Evolutionary conservation across 2,888 invertebrate genomes (phyloP), one percentile per base, ranked within the genome.

Genomic region (Napeogenes inachia): DNA sequence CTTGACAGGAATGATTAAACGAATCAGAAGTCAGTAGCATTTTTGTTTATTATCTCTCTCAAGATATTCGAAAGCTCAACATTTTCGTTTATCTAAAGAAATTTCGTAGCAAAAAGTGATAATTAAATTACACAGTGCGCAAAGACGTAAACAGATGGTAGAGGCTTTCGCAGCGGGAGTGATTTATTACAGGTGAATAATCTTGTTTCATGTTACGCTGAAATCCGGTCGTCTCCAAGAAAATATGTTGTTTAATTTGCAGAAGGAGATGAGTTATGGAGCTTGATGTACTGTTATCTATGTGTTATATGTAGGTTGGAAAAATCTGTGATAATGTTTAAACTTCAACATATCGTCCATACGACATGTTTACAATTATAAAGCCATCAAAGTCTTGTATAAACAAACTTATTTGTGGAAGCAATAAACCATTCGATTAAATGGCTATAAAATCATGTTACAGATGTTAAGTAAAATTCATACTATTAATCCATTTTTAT

Each of bases 181-280:
- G 84, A 88, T 88, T 87, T 85, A 84, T 78, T 76, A 80, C 84
- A 85, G 80, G 82, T 84, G 82, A 84, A 80, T 81, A 81, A 80
- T 79, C 78, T 73, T 75, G 81, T 78, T 76, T 84, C 80, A 79
- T 75, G 77, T 87, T 85, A 83, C 83, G 74, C 30, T 50, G 50
- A 80, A 83, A 82, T 84, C 83, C 81, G 81, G 80, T 72, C 77
- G 61, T 45, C 55, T 62, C 47, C 55, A 65, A 59, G 54, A 66
- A 64, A 71, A 73, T 73, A 71, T 73, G 73, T 71, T 73, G 70
- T 73, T 74, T 73, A 74, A 74, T 76, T 75, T 73, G 73, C 71
- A 72, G 70, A 71, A 50, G 65, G 71, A 72, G 71, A 74, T 80
- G 77, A 78, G 73, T 78, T 78, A 77, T 73, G 70, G 65, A 64